These are phyloP conservation scores for Callionymus lyra DNA, from an alignment of 2,113 vertebrate genomes.

Conservation along the genomic window DNA sequence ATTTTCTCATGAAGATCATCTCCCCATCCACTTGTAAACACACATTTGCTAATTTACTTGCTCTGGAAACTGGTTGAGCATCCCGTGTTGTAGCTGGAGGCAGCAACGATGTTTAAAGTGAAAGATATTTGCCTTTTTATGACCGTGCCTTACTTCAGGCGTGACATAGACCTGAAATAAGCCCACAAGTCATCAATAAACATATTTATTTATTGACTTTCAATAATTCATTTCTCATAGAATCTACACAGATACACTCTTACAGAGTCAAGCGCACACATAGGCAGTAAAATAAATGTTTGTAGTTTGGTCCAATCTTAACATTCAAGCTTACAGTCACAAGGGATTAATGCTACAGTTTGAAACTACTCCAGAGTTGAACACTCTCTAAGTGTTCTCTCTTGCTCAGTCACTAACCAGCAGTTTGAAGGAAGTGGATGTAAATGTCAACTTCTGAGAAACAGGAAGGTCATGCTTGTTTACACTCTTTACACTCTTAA, in stretches of 20 bases:
- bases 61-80: conserved; percentile 1
- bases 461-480: conserved; percentile 31
- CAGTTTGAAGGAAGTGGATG: conserved; percentile 25
- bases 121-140: conserved; percentile 16
- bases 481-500: no score
- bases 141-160: neutral
- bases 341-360: no score
- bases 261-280: no score
- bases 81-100: neutral
- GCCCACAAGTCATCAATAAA: conserved; percentile 47
- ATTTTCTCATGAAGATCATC: conserved; percentile 8
- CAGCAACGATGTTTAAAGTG: conserved; percentile 10
- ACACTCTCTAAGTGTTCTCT: neutral
- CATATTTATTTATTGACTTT: conserved; percentile 61
- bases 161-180: conserved; percentile 8
- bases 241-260: neutral
- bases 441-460: conserved; percentile 50
- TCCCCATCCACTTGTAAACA: neutral
- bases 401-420: conserved; percentile 20
- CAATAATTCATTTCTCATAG: conserved; percentile 22
- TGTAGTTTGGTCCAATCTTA: no score
- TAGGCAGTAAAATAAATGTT: no score
- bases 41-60: conserved; percentile 5
- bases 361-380: no score
- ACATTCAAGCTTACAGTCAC: no score